phyloP scores from a whole-genome alignment of 2,888 invertebrate genomes.

The Heliconius cydno region DNA sequence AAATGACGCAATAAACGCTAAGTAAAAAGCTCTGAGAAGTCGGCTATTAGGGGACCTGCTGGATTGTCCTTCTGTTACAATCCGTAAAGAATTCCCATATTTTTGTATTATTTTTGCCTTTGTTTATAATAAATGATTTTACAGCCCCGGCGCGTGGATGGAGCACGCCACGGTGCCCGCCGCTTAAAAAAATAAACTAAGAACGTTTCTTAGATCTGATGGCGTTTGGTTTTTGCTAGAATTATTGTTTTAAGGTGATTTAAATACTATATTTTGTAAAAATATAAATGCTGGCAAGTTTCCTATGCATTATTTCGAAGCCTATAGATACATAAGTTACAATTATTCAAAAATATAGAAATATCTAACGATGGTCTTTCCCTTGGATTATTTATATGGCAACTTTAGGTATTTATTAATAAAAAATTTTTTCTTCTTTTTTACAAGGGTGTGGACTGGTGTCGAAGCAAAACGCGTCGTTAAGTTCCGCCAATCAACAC shows the following conservation, averaged over 20 bases:
- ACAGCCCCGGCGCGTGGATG: slow-evolving; percentile 71
- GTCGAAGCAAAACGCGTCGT: too few species aligned
- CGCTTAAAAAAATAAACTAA: slow-evolving; percentile 38
- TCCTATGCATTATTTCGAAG: too few species aligned
- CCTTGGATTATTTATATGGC: too few species aligned
- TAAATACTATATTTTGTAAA: not conserved
- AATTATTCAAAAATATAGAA: too few species aligned
- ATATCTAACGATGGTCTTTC: too few species aligned
- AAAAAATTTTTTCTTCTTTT: too few species aligned
- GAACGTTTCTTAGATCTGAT: slow-evolving; percentile 5
- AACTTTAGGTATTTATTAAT: too few species aligned
- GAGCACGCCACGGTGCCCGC: slow-evolving; percentile 62
- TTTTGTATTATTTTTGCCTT: slow-evolving; percentile 63
- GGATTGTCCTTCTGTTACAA: slow-evolving; percentile 63
- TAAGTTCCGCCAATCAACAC: too few species aligned
- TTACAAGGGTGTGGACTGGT: too few species aligned
- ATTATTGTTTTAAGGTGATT: not conserved
- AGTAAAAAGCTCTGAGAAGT: slow-evolving; percentile 54
- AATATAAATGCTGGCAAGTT: not conserved
- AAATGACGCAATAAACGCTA: slow-evolving; percentile 47
- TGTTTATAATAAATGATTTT: slow-evolving; percentile 68
- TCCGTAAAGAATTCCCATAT: slow-evolving; percentile 68
- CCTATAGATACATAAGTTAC: too few species aligned
- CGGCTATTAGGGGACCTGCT: slow-evolving; percentile 64
- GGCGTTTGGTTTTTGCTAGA: not conserved